Evolutionary conservation across 2,113 vertebrate genomes (phyloP).

Genomic region (Oreochromis tanganicae): DNA sequence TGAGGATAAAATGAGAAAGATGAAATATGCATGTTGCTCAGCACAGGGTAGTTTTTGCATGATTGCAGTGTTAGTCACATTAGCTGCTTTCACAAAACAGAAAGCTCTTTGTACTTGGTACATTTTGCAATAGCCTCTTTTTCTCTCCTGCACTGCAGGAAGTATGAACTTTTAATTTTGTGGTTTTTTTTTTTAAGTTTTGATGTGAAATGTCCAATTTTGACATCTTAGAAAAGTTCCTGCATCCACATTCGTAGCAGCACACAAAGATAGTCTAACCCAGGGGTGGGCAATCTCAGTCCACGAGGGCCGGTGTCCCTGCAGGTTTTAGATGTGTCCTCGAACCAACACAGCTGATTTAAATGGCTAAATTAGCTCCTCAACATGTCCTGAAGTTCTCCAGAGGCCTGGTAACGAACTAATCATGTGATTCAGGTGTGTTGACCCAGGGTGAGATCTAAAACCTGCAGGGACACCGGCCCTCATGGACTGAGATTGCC

Average conservation of each 20-base stretch:
- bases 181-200: neutral
- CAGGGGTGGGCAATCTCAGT: no score
- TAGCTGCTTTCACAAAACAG: neutral
- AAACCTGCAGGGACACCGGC: no score
- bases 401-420: no score
- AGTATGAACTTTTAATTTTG: neutral
- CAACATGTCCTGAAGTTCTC: no score
- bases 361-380: no score
- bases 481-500: no score
- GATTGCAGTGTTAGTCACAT: neutral
- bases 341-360: no score
- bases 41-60: neutral
- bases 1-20: neutral
- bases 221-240: neutral
- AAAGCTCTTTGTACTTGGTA: neutral
- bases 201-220: neutral
- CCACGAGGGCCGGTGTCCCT: no score
- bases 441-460: no score
- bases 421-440: no score
- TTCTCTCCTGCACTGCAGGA: neutral
- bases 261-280: neutral
- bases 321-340: no score
- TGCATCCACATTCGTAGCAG: neutral
- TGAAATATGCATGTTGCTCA: neutral
- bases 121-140: neutral